phyloP scores from a whole-genome alignment of 2,888 invertebrate species.

The Synanthedon tipuliformis region DNA sequence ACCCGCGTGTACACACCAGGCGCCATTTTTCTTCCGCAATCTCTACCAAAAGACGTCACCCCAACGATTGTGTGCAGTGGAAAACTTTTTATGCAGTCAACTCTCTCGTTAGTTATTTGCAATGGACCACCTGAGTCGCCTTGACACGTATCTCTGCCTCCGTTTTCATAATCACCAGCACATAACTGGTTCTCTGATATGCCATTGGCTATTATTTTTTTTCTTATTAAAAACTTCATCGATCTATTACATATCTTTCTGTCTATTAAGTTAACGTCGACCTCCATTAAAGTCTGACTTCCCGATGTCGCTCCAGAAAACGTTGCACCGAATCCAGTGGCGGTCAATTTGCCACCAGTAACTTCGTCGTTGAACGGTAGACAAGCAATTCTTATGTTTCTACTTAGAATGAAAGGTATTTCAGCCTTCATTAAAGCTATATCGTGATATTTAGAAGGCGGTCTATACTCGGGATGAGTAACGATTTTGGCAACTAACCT shows the following conservation, averaged over 20 bases:
- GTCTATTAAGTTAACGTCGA: slow-evolving; percentile 48
- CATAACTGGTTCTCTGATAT: slow-evolving; percentile 48
- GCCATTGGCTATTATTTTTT: slow-evolving; percentile 37
- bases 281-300: slow-evolving; percentile 60
- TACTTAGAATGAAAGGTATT: slow-evolving; percentile 51
- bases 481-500: slow-evolving; percentile 49
- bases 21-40: slow-evolving; percentile 61
- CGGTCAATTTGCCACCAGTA: slow-evolving; percentile 48
- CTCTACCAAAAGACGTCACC: slow-evolving; percentile 65
- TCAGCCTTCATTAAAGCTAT: slow-evolving; percentile 73
- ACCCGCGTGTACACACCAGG: slow-evolving; percentile 66
- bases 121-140: slow-evolving; percentile 64
- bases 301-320: slow-evolving; percentile 42
- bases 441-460: slow-evolving; percentile 72
- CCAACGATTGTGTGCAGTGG: slow-evolving; percentile 58
- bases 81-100: slow-evolving; percentile 45
- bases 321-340: slow-evolving; percentile 74
- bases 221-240: slow-evolving; percentile 44
- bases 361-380: slow-evolving; percentile 42
- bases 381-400: slow-evolving; percentile 74
- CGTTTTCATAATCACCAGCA: slow-evolving; percentile 56
- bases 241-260: slow-evolving; percentile 41
- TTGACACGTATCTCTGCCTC: slow-evolving; percentile 60
- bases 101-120: slow-evolving; percentile 43
- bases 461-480: slow-evolving; percentile 67